Evolutionary conservation across 2,888 invertebrate species (phyloP).

Genomic region (Aplocera efformata): DNA sequence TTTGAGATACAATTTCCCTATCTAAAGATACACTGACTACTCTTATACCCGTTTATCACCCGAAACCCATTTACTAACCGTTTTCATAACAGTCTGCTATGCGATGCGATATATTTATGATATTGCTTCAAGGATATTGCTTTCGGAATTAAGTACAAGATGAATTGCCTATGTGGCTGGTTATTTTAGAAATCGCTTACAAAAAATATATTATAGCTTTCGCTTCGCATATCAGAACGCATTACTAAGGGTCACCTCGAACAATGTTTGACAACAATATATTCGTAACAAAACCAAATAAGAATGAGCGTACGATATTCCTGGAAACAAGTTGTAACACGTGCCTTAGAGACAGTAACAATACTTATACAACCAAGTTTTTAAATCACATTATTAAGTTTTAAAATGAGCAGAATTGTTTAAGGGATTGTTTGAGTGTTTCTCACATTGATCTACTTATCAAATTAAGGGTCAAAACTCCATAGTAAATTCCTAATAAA

Average conservation of each 20-base stretch:
- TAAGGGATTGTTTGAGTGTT: too few relatives aligned
- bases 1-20: slow-evolving; percentile 62
- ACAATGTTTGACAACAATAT: slow-evolving; percentile 15
- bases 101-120: slow-evolving; percentile 9
- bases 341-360: slow-evolving; percentile 36
- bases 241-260: slow-evolving; percentile 8
- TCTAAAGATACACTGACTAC: slow-evolving; percentile 66
- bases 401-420: slow-evolving; percentile 9
- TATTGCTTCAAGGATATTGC: background rate
- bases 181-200: background rate
- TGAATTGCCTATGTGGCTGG: too few relatives aligned
- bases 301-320: slow-evolving; percentile 13
- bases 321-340: slow-evolving; percentile 31
- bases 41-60: slow-evolving; percentile 71
- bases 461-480: too few relatives aligned
- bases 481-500: too few relatives aligned
- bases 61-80: slow-evolving; percentile 41
- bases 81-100: slow-evolving; percentile 15
- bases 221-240: slow-evolving; percentile 16
- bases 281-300: slow-evolving; percentile 15
- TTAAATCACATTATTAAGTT: slow-evolving; percentile 47
- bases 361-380: slow-evolving; percentile 46
- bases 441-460: too few relatives aligned
- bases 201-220: background rate
- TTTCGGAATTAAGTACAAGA: too few relatives aligned